Evolutionary conservation across 2,888 invertebrate genomes (phyloP).

Genomic region (Watsonalla binaria): DNA sequence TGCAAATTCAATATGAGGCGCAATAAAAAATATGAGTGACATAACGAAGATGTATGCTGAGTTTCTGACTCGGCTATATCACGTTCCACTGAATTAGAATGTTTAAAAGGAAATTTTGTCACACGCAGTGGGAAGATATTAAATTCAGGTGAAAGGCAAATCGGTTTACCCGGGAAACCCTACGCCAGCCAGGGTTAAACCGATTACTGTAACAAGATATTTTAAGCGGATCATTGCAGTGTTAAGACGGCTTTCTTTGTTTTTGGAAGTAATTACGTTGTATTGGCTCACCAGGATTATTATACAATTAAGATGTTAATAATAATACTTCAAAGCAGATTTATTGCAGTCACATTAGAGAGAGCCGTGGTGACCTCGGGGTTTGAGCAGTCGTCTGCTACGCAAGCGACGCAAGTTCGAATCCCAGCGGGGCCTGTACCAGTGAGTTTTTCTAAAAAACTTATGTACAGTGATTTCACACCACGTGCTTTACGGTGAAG

Average conservation of each 20-base stretch:
- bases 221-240: constrained; percentile 52
- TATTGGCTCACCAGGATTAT: background rate
- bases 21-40: background rate
- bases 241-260: constrained; percentile 28
- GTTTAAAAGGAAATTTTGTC: constrained; percentile 29
- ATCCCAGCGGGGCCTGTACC: too few relatives aligned
- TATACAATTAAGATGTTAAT: too few relatives aligned
- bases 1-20: background rate
- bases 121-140: constrained; percentile 29
- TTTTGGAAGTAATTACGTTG: constrained; percentile 7
- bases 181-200: constrained; percentile 52
- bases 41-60: background rate
- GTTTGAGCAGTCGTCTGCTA: too few relatives aligned
- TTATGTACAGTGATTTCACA: too few relatives aligned
- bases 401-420: too few relatives aligned
- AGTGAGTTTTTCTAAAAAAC: too few relatives aligned
- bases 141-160: constrained; percentile 54
- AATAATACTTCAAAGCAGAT: too few relatives aligned
- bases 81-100: constrained; percentile 19
- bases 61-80: background rate
- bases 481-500: too few relatives aligned
- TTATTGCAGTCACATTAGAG: too few relatives aligned
- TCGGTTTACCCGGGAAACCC: constrained; percentile 44
- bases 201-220: constrained; percentile 71
- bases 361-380: too few relatives aligned